Base-by-base conservation (phyloP, 2,888 invertebrate genomes). In the Scotopteryx bipunctaria region DNA sequence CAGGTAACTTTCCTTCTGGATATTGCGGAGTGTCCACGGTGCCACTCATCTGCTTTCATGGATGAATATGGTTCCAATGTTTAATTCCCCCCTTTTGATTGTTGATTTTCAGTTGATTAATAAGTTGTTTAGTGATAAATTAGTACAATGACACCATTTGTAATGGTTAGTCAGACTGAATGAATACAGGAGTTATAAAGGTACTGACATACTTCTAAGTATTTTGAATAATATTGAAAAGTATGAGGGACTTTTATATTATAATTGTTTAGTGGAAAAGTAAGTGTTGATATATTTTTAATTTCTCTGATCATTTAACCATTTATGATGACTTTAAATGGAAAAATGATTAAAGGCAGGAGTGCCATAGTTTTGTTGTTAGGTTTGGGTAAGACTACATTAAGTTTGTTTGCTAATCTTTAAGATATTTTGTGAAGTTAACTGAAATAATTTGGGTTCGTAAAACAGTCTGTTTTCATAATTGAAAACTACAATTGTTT, bases 1-100 rank as follows among this genome's bases (percentile, higher is more conserved):
- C 81, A 92, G 92, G 85, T 90, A 3, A 83, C 86, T 21, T 92
- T 91, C 59, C 66, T 92, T 14, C 65, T 87, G 57, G 92, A 92
- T 48, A 84, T 91, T 47, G 59, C 84, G 0, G 86, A 88, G 47
- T 92, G 92, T 56, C 91, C 91, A 2, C 77, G 83, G 5, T 92
- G 92, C 68, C 84, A 79, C 47, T 86, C 86, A 6, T 57, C 83
- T 14, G 70, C 73, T 11, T 87, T 81, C 59, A 61, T 90, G 52
- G 89, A 89, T 64, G 90, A 90, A 68, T 81, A 83, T 56, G 55
- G 51, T 44, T 71, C 64, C 42, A 66, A 49, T 47, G 21, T 46
- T 17, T 68, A 60, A 60, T 33, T 41, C 6, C 9, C 11, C 5
- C 13, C 4, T 19, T 15, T 21, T 3, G n/a, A 8, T 35, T 51